These are phyloP conservation scores for Alectoris magna DNA, from an alignment of 2,797 vertebrate species.

Conservation along the genomic window DNA sequence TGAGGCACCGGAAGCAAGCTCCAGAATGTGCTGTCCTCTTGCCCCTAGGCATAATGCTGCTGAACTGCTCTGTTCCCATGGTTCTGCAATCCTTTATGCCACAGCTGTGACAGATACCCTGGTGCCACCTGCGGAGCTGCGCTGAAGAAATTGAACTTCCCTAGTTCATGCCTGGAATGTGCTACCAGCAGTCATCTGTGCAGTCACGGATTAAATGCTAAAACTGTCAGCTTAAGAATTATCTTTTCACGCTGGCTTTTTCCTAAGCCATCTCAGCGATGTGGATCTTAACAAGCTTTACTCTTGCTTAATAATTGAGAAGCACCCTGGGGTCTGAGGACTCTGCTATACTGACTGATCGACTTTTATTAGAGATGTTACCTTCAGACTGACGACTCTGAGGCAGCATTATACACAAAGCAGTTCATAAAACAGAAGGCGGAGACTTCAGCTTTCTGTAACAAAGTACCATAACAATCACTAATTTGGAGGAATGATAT, in stretches of 20 bases:
- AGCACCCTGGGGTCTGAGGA: neutral
- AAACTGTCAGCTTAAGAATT: neutral
- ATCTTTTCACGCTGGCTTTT: neutral
- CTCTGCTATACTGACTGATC: neutral
- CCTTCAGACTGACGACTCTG: neutral
- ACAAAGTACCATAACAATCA: neutral
- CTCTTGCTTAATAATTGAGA: constrained; percentile 1
- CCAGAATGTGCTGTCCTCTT: neutral
- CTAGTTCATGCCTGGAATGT: neutral
- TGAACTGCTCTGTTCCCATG: neutral
- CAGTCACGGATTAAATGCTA: neutral
- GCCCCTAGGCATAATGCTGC: neutral
- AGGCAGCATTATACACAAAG: neutral
- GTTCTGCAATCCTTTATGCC: neutral
- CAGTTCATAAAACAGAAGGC: neutral
- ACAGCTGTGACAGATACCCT: neutral
- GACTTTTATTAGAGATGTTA: neutral
- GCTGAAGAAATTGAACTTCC: neutral
- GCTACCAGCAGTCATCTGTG: neutral
- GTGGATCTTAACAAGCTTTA: constrained; percentile 8
- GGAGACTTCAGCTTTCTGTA: neutral
- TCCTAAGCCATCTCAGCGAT: neutral
- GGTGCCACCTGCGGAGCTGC: neutral
- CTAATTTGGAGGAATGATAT: neutral
- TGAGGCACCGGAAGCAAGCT: neutral